These are phyloP conservation scores for Motacilla alba DNA, from an alignment of 2,113 vertebrate species.

Conservation along the genomic window DNA sequence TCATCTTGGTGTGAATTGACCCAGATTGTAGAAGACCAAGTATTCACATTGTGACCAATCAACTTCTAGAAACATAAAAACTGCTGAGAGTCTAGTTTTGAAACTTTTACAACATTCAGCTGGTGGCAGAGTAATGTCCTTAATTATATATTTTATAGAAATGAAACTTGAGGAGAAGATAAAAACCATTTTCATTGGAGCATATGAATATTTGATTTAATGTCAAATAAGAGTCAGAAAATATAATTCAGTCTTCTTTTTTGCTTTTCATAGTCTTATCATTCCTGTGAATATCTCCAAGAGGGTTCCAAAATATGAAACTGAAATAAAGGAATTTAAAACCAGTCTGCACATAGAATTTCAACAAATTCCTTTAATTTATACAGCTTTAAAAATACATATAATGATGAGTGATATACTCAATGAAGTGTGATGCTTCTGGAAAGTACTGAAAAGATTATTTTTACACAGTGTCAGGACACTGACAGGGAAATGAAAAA, in stretches of 20 bases:
- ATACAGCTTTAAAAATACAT: not conserved
- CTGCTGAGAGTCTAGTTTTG: not conserved
- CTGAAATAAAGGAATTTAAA: not conserved
- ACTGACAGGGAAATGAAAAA: not conserved
- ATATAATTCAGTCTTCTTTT: not conserved
- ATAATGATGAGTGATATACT: not conserved
- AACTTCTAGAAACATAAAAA: not conserved
- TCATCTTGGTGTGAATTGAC: constrained; percentile 45
- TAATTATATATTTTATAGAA: not conserved
- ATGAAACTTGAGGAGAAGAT: not conserved
- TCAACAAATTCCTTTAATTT: not conserved
- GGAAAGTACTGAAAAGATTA: not conserved
- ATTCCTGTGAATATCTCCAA: not conserved
- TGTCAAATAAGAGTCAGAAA: not conserved
- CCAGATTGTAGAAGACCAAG: not conserved
- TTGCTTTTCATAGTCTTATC: not conserved
- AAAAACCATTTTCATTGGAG: not conserved
- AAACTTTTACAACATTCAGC: not conserved
- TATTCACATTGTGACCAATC: not conserved
- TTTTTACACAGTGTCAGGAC: not conserved
- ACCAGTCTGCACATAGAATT: not conserved
- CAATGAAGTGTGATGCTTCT: not conserved
- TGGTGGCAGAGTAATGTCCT: not conserved
- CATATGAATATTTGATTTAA: constrained; percentile 11
- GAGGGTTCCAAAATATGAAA: not conserved